Conservation (phyloP, 2,797 vertebrate genomes). For the Liasis olivaceus region DNA sequence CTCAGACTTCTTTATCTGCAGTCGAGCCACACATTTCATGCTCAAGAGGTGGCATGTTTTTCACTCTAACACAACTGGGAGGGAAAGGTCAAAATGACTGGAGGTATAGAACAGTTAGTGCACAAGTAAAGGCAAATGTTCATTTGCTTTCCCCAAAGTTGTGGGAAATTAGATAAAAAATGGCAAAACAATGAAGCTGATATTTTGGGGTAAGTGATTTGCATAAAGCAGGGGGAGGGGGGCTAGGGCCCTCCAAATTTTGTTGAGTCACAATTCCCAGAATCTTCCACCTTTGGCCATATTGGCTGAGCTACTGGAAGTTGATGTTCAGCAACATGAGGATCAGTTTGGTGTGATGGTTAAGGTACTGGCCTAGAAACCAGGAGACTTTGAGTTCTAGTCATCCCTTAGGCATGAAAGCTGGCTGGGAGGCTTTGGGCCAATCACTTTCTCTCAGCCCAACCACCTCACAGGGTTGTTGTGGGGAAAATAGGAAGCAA, state of each 20-base stretch:
- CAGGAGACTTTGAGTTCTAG: background rate
- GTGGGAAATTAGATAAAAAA: background rate
- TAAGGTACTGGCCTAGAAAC: background rate
- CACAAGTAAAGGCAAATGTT: background rate
- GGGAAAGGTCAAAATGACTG: background rate
- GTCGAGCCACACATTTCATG: background rate
- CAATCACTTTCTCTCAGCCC: background rate
- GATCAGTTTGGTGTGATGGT: background rate
- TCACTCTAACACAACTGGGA: background rate
- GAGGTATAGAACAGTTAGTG: background rate
- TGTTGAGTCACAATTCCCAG: background rate
- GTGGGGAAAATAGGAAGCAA: background rate
- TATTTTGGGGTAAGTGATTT: background rate
- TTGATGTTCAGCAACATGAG: background rate
- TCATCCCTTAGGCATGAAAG: background rate
- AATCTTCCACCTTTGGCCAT: background rate
- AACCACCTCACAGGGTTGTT: background rate
- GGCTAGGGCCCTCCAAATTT: background rate
- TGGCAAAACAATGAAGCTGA: background rate
- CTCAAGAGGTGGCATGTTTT: background rate
- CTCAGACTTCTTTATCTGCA: background rate
- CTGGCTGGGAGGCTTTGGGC: background rate
- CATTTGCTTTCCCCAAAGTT: background rate
- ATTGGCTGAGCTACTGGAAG: background rate
- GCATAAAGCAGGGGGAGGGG: background rate